Percentiles rank a stretch among this genome's conserved stretches.
Conservation (phyloP, 2,888 invertebrate species). For the Drosophila monieri region DNA sequence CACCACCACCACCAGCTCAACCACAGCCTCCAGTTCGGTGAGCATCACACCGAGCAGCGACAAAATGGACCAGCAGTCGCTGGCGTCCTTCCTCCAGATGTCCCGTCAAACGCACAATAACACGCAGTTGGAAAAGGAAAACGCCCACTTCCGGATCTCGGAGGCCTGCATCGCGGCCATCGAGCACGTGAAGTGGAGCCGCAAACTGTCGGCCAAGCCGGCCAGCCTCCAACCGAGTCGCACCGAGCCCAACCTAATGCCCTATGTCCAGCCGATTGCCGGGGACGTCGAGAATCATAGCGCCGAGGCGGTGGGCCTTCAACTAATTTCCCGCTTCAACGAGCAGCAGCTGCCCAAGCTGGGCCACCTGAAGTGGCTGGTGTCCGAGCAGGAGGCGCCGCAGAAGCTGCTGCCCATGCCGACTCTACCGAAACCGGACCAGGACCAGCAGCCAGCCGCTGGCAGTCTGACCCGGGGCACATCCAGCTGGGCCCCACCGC, state of each 20-base stretch:
- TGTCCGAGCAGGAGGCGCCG: conserved; percentile 90
- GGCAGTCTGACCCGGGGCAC: conserved; percentile 88
- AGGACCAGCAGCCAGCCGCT: conserved; percentile 45
- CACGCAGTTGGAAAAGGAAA: conserved; percentile 92
- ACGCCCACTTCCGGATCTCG: conserved; percentile 93
- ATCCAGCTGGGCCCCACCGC: conserved; percentile 92
- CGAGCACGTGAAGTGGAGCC: conserved; percentile 89
- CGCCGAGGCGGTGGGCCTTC: conserved; percentile 92
- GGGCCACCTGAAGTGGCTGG: conserved; percentile 91
- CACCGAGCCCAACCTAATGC: conserved; percentile 35
- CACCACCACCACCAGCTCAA: conserved; percentile 18
- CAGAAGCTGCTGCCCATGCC: conserved; percentile 91
- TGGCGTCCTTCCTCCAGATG: conserved; percentile 89
- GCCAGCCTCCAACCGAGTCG: background rate
- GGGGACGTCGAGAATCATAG: conserved; percentile 84
- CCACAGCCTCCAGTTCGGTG: conserved; percentile 41
- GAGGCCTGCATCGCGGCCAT: conserved; percentile 93
- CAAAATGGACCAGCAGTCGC: conserved; percentile 86
- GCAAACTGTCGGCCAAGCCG: conserved; percentile 54
- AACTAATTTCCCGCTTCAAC: conserved; percentile 90
- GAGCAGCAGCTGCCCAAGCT: conserved; percentile 91
- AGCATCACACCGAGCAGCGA: conserved; percentile 53
- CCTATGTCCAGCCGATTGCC: conserved; percentile 68
- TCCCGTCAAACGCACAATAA: conserved; percentile 89
- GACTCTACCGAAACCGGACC: conserved; percentile 87